Evolutionary conservation across 2,888 invertebrate genomes (phyloP).

Genomic region (Eristalis tenax): DNA sequence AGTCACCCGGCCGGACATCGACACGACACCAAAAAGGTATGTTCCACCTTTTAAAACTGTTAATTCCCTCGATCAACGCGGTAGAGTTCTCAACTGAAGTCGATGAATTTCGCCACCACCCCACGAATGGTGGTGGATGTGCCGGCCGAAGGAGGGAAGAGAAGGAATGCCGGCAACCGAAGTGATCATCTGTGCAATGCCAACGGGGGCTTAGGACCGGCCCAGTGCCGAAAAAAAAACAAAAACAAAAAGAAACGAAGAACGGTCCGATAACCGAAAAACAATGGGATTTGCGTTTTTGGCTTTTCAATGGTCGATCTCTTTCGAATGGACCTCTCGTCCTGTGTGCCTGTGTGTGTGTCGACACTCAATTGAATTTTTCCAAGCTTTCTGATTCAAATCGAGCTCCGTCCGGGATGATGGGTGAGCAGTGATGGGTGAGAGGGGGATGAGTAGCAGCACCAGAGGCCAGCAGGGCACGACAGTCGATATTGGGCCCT

Average conservation of each 20-base stretch:
- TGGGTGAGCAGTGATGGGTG: background rate
- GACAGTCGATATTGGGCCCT: constrained; percentile 5
- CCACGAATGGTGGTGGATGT: background rate
- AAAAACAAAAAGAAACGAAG: no score
- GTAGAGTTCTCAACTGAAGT: constrained; percentile 29
- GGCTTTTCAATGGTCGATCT: constrained; percentile 43
- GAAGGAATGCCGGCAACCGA: background rate
- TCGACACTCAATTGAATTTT: constrained; percentile 31
- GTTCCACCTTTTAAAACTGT: constrained; percentile 51
- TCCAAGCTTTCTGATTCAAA: constrained; percentile 42
- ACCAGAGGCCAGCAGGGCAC: background rate
- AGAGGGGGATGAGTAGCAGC: background rate
- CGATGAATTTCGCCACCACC: constrained; percentile 29
- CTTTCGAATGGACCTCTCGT: background rate
- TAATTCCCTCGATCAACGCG: constrained; percentile 39
- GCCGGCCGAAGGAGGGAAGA: no score
- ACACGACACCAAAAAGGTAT: background rate
- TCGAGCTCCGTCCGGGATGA: background rate
- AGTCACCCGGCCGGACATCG: background rate
- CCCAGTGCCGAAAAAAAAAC: background rate
- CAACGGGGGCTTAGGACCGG: constrained; percentile 45
- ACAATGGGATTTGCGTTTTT: constrained; percentile 56
- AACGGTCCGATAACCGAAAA: constrained; percentile 10
- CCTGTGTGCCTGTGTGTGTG: background rate
- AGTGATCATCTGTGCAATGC: constrained; percentile 52